These are phyloP conservation scores for Conus canariensis DNA, from an alignment of 2,888 invertebrate species.

Conservation along the genomic window DNA sequence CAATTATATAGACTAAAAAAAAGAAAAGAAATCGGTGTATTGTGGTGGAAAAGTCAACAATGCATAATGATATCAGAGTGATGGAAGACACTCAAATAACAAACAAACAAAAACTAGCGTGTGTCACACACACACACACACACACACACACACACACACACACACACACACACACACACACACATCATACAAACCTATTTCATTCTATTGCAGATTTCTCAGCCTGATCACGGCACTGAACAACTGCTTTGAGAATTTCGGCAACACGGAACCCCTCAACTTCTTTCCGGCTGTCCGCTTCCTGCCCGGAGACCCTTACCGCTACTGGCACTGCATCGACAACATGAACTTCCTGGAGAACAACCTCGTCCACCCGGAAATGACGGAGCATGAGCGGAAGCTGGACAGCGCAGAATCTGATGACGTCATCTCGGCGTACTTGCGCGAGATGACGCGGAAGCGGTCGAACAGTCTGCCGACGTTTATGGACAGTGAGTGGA, in stretches of 20 bases:
- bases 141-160: no score
- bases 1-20: no score
- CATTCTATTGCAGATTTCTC: background rate
- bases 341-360: slow-evolving; percentile 34
- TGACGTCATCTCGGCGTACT: slow-evolving; percentile 37
- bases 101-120: no score
- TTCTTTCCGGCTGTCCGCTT: slow-evolving; percentile 39
- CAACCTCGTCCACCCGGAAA: slow-evolving; percentile 33
- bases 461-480: background rate
- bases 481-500: slow-evolving; percentile 41
- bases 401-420: background rate
- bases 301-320: slow-evolving; percentile 39
- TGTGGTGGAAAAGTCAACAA: no score
- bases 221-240: slow-evolving; percentile 9
- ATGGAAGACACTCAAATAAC: no score
- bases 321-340: slow-evolving; percentile 33
- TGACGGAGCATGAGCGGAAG: slow-evolving; percentile 16
- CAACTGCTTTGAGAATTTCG: slow-evolving; percentile 39
- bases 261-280: slow-evolving; percentile 36
- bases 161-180: no score
- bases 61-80: no score
- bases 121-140: no score
- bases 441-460: slow-evolving; percentile 36
- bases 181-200: no score
- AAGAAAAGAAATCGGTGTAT: no score